These are phyloP conservation scores for Rhincodon typus DNA, from an alignment of 2,797 vertebrate genomes.

Conservation along the genomic window DNA sequence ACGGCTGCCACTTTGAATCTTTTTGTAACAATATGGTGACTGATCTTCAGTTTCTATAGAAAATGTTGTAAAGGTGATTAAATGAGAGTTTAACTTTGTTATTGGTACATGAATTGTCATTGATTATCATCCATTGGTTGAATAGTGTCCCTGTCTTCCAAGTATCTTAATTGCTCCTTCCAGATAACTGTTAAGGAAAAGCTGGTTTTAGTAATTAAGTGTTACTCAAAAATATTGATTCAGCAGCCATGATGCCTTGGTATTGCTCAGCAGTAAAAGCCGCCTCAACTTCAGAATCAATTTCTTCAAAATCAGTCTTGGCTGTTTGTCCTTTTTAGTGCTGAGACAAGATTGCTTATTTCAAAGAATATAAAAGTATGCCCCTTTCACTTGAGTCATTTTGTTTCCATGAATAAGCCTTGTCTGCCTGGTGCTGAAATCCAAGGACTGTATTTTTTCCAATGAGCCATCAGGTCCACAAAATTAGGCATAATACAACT, in stretches of 20 bases:
- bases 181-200: neutral
- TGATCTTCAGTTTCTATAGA: neutral
- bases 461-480: neutral
- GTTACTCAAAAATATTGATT: neutral
- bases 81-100: neutral
- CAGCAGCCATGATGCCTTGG: no score
- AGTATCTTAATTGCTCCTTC: neutral
- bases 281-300: neutral
- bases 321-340: neutral
- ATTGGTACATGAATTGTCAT: neutral
- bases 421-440: no score
- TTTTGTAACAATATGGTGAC: neutral
- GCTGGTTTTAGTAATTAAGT: neutral
- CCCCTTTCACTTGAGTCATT: neutral
- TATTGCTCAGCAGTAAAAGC: neutral
- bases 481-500: neutral
- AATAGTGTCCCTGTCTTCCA: neutral
- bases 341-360: neutral
- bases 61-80: conserved; percentile 17
- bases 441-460: neutral
- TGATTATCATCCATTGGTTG: neutral
- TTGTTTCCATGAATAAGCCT: neutral
- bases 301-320: neutral
- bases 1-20: conserved; percentile 32
- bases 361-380: neutral